phyloP scores from a whole-genome alignment of 1,140 invertebrate genomes.

The Reticulitermes speratus region DNA sequence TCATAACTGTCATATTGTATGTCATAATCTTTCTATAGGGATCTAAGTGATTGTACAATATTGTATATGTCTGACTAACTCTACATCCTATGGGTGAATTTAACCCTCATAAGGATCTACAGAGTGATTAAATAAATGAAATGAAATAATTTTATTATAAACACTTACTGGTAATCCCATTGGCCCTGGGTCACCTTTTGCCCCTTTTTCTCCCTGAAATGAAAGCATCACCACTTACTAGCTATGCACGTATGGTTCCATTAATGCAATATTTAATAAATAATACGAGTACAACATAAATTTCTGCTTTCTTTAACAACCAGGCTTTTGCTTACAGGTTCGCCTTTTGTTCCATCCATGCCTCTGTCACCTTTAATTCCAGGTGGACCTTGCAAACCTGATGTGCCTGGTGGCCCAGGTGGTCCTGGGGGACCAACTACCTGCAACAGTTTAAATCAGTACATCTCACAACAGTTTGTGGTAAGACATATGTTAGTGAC shows the following conservation, averaged over 20 bases:
- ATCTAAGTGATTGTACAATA: too few species aligned
- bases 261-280: not conserved
- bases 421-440: slow-evolving; percentile 80
- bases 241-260: too few species aligned
- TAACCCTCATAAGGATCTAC: too few species aligned
- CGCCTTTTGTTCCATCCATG: slow-evolving; percentile 83
- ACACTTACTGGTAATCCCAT: slow-evolving; percentile 93
- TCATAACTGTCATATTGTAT: too few species aligned
- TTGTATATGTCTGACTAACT: too few species aligned
- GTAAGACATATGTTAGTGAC: not conserved
- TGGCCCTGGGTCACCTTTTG: slow-evolving; percentile 86
- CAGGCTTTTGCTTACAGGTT: slow-evolving; percentile 64
- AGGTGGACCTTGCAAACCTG: slow-evolving; percentile 76
- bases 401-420: slow-evolving; percentile 70
- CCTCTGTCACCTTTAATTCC: slow-evolving; percentile 88
- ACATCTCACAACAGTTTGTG: slow-evolving; percentile 21
- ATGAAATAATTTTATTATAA: not conserved
- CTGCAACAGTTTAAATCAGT: slow-evolving; percentile 42
- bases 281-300: not conserved
- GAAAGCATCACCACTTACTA: not conserved
- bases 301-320: not conserved
- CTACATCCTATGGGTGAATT: too few species aligned
- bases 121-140: too few species aligned
- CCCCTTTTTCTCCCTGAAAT: slow-evolving; percentile 83
- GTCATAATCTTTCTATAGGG: too few species aligned